These are phyloP conservation scores for Neosilurus mollespiculum DNA, from an alignment of 2,797 vertebrate genomes.

Conservation along the genomic window DNA sequence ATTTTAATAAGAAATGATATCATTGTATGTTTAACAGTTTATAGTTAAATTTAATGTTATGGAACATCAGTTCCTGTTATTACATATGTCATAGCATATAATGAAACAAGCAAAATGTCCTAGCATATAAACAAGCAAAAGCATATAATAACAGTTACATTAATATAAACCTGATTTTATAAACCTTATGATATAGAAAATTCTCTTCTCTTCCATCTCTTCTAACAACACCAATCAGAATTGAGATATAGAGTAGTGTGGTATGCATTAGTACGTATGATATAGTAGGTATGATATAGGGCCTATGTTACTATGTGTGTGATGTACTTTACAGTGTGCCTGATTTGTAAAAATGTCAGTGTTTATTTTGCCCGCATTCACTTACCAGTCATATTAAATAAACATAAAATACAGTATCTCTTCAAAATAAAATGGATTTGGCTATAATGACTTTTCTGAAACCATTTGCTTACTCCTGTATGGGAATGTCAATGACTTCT, in stretches of 20 bases:
- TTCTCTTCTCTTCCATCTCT: background rate
- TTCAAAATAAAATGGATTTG: too few species aligned
- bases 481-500: too few species aligned
- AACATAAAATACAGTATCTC: too few species aligned
- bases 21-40: background rate
- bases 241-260: background rate
- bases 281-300: background rate
- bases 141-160: background rate
- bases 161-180: background rate
- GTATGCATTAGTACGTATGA: background rate
- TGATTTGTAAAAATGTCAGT: background rate
- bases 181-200: background rate
- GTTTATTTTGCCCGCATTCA: too few species aligned
- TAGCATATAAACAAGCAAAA: too few species aligned
- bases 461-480: too few species aligned
- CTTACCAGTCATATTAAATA: too few species aligned
- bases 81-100: background rate
- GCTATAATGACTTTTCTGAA: too few species aligned
- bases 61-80: background rate
- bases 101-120: background rate
- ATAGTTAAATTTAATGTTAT: background rate
- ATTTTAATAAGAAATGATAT: background rate
- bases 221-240: background rate
- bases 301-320: background rate
- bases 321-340: background rate